Evolutionary conservation across 2,888 invertebrate species (phyloP).

Genomic region (Encarsia formosa): DNA sequence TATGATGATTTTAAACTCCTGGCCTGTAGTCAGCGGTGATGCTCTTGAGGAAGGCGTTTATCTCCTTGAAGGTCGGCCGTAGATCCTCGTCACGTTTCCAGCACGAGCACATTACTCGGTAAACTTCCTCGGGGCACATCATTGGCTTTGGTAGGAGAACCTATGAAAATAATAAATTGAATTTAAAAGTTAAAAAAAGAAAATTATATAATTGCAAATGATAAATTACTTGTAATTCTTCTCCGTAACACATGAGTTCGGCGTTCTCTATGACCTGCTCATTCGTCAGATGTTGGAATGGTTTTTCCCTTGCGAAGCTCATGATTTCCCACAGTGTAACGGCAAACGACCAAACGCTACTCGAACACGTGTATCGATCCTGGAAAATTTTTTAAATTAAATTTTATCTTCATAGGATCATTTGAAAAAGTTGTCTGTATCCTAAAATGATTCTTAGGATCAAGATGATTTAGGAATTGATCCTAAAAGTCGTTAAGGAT

Average conservation of each 20-base stretch:
- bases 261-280: conserved; percentile 63
- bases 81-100: conserved; percentile 60
- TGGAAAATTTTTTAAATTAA: no score
- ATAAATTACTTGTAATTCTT: conserved; percentile 57
- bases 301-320: conserved; percentile 59
- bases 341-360: conserved; percentile 63
- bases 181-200: background rate
- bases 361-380: conserved; percentile 63
- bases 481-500: no score
- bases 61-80: conserved; percentile 63
- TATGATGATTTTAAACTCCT: conserved; percentile 35
- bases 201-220: background rate
- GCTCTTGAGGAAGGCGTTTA: conserved; percentile 67
- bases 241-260: conserved; percentile 64
- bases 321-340: conserved; percentile 65
- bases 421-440: no score
- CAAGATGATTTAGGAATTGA: no score
- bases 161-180: conserved; percentile 35
- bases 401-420: no score
- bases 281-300: conserved; percentile 59
- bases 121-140: conserved; percentile 71
- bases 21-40: conserved; percentile 57
- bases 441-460: no score
- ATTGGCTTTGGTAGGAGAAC: conserved; percentile 68
- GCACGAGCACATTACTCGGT: conserved; percentile 70